Evolutionary conservation across 2,797 vertebrate genomes (phyloP), one percentile per base, ranked within the genome.

Genomic region (Bovichtus variegatus): DNA sequence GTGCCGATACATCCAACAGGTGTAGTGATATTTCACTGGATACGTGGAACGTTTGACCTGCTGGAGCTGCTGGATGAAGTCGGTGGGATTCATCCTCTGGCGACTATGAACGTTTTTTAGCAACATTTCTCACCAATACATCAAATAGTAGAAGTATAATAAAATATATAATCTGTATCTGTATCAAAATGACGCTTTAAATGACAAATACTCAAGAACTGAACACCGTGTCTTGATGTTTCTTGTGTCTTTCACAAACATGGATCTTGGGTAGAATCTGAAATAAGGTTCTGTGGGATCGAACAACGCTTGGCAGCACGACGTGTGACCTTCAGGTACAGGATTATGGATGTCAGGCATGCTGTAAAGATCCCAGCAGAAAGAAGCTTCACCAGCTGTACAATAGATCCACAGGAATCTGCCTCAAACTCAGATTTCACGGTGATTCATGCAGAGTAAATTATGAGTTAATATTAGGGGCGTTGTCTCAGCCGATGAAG

Each of bases 401-500:
- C 25, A 49, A 27, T 43, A 51, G 13, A 44, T 49, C 41, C 34
- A 18, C 31, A 44, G n/a, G 25, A 16, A 4, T 34, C 49, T 29
- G 19, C 40, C 25, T 13, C 7, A 41, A 16, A n/a, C 34, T 9
- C 34, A 31, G 34, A 6, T 9, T 34, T 34, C 31, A 34, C 34
- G 31, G 34, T 34, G 6, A 34, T 34, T 6, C 57, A 62, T 38
- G 41, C 59, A 55, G 12, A 2, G 53, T 6, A 31, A 44, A 43
- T 64, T 31, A 36, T 0, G n/a, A 63, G 58, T 79, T 55, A 63
- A 76, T 66, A 85, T 43, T 19, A 9, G 78, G 86, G 93, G 91
- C 58, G 92, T 89, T 66, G 80, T 78, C 79, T 16, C 74, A 18
- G 67, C 75, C 66, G 77, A 84, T 69, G 75, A 84, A 71, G 61